Base-by-base conservation (phyloP, 2,888 invertebrate genomes). In the Drosophila setosimentum region DNA sequence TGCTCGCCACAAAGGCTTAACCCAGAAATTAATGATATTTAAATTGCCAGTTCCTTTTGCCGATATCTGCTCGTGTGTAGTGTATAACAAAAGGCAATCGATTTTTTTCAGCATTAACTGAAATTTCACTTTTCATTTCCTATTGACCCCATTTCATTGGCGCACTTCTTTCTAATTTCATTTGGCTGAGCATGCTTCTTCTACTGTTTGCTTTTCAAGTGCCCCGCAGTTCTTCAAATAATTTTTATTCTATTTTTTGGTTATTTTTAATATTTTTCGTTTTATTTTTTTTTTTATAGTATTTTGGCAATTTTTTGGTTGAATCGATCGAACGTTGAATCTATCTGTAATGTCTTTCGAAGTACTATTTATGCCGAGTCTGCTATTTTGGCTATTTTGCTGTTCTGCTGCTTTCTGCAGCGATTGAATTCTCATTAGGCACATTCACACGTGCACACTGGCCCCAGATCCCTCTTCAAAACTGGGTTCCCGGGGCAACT, bases 61-160 rank as follows among this genome's bases (percentile, higher is more conserved):
- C 54, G 65, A 70, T 70, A 66, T 63, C 30, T 54, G 35, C 33
- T 11, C 24, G 11, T 27, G 24, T 51, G n/a, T 59, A 40, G 45
- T 55, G 27, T 49, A 24, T 53, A 55, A 61, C 68, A 35, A 49
- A 80, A 88, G 54, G 27, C 78, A 85, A 82, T 79, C 62, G 72
- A 29, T 64, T 35, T 77, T 64, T 58, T 49, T 37, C 54, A 65
- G 59, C 42, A 51, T 73, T 57, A 76, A 75, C 71, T 66, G 65
- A 85, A 91, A 91, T 91, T 91, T 91, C 91, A 91, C 91, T 91
- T 91, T 91, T 91, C 82, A 91, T 91, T 90, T 90, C 82, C 91
- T 82, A 91, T 91, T 91, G 91, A 91, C 91, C 91, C 72, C 83
- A 77, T 83, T 89, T 75, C 61, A 68, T 69, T 80, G 73, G 81